phyloP scores from a whole-genome alignment of 2,888 invertebrate genomes.

The Malthinus flaveolus region DNA sequence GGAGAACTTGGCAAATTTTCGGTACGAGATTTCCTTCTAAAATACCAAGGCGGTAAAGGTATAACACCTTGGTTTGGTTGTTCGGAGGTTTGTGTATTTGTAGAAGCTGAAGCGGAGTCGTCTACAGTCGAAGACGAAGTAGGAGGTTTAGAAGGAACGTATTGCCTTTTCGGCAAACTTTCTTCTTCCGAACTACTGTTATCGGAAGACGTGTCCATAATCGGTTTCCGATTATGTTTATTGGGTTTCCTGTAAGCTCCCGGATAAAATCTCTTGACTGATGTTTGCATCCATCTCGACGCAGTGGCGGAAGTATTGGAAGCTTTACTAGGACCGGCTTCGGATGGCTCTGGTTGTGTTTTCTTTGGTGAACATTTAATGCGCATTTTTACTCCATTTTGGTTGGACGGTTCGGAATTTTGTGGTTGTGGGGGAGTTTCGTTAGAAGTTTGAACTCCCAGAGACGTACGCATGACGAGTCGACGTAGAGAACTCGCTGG shows the following conservation, averaged over 20 bases:
- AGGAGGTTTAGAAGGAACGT: background rate
- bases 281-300: background rate
- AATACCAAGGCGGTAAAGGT: background rate
- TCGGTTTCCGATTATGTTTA: slow-evolving; percentile 34
- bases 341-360: background rate
- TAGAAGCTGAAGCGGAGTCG: background rate
- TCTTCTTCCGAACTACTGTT: slow-evolving; percentile 45
- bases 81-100: background rate
- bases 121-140: background rate
- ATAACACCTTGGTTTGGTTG: background rate
- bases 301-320: background rate
- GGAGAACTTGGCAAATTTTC: background rate
- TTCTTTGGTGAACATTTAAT: slow-evolving; percentile 32
- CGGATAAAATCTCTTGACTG: slow-evolving; percentile 38
- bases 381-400: slow-evolving; percentile 27
- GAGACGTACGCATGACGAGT: slow-evolving; percentile 12
- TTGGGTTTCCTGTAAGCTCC: slow-evolving; percentile 37
- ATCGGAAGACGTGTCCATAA: slow-evolving; percentile 42
- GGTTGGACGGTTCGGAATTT: background rate
- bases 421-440: slow-evolving; percentile 11
- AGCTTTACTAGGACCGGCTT: background rate
- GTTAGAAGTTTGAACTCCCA: slow-evolving; percentile 21
- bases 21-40: background rate
- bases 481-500: slow-evolving; percentile 11
- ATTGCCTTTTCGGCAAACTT: slow-evolving; percentile 16